Evolutionary conservation across 2,797 vertebrate species (phyloP).

Genomic region (Otolemur crassicaudatus): DNA sequence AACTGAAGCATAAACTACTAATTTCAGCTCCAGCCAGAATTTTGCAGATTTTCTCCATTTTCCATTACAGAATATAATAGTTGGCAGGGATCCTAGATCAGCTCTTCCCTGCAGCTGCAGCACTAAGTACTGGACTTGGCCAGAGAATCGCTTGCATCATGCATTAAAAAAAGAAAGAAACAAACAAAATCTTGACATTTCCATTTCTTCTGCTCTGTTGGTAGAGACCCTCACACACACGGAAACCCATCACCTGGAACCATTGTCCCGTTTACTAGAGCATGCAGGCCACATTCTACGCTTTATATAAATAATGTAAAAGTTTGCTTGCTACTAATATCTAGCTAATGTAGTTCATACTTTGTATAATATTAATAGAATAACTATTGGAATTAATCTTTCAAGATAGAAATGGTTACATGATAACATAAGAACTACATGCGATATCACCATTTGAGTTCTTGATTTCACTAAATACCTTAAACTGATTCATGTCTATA

Average conservation of each 20-base stretch:
- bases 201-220: background rate
- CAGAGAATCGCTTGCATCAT: background rate
- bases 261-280: no score
- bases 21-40: conserved; percentile 47
- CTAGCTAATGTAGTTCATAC: background rate
- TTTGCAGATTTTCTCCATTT: conserved; percentile 43
- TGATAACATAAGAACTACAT: background rate
- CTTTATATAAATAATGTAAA: background rate
- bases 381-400: background rate
- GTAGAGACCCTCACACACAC: fast-evolving
- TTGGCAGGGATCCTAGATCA: conserved; percentile 50
- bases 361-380: background rate
- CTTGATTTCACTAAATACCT: background rate
- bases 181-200: background rate
- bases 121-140: background rate
- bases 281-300: fast-evolving
- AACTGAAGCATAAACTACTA: conserved; percentile 59
- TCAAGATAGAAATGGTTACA: background rate
- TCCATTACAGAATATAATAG: background rate
- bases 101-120: background rate
- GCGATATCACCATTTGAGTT: background rate
- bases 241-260: fast-evolving
- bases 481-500: no score
- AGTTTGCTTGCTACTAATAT: background rate
- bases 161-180: background rate